Conservation (phyloP, 2,888 invertebrate genomes). For the Drosophila kambysellisi region DNA sequence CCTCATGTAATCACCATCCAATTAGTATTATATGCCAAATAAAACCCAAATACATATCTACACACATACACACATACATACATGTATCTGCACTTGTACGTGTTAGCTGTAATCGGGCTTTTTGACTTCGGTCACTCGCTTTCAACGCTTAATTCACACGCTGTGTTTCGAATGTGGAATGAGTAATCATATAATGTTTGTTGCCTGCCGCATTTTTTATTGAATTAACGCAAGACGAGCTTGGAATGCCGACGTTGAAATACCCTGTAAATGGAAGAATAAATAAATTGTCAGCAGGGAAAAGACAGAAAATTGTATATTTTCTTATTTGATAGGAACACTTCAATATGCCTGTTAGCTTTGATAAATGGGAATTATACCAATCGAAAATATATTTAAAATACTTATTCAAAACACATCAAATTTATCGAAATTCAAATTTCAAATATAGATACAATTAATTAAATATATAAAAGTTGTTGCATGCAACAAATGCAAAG, state of each 20-base stretch:
- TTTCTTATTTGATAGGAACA: not conserved
- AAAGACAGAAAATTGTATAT: not conserved
- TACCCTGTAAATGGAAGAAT: not conserved
- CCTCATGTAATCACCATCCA: not conserved
- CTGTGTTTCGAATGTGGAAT: constrained; percentile 6
- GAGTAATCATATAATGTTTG: constrained; percentile 1
- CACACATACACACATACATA: no score
- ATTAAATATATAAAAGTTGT: not conserved
- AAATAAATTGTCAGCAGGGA: not conserved
- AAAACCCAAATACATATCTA: not conserved
- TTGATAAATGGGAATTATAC: not conserved
- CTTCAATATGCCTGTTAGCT: not conserved
- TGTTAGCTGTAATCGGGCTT: constrained; percentile 2
- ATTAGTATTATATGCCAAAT: not conserved
- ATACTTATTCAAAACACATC: not conserved
- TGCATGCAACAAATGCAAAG: not conserved
- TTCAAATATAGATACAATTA: not conserved
- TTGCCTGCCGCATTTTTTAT: constrained; percentile 3
- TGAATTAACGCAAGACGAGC: not conserved
- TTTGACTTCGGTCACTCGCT: constrained; percentile 4
- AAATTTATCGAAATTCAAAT: not conserved
- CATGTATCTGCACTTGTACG: constrained; percentile 1
- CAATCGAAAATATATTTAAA: not conserved
- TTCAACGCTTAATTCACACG: constrained; percentile 8
- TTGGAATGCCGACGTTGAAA: not conserved